Evolutionary conservation across 2,888 invertebrate genomes (phyloP), one percentile per base, ranked within the genome.

Genomic region (Chromoteleia sp.): DNA sequence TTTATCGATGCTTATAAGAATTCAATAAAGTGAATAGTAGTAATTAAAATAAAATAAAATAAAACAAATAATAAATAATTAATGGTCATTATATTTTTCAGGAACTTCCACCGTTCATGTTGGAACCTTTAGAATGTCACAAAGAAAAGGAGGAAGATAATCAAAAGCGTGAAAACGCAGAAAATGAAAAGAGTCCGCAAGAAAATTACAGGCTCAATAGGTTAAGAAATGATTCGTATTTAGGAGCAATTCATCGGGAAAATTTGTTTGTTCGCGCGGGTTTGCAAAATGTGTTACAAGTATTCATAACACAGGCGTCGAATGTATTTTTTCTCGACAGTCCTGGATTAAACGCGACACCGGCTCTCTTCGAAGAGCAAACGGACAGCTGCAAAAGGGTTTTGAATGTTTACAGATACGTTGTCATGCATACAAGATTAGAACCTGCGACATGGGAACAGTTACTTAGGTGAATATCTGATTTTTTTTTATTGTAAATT

Each of bases 351-450:
- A 87, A 86, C 70, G 91, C 92, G 7, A 94, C 94, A 3, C 93
- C 94, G n/a, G 94, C 95, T 61, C 93, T 97, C 74, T 91, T 97
- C 33, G 97, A 98, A 88, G 98, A 98, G 90, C 98, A 98, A 92
- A 98, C 98, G 0, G 98, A 99, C 92, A 96, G 98, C 73, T 98
- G 98, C 93, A 98, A 98, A 92, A 94, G 98, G 84, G 98, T 99
- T 80, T 93, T 99, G 74, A 99, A 98, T 92, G 98, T 98, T 86
- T 99, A 98, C 93, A 94, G 98, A 84, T 98, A 97, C 89, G 97
- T 98, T 95, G 98, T 99, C 33, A 98, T 98, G 98, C 98, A 98
- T 89, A 97, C 97, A 0, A 94, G 96, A 85, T 96, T 99, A 96
- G 97, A 98, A 89, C 96, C 96, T 84, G 94, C 94, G 88, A 98